Evolutionary conservation across 2,113 vertebrate genomes (phyloP), one percentile per base, ranked within the genome.

Genomic region (Chionodraco myersi): DNA sequence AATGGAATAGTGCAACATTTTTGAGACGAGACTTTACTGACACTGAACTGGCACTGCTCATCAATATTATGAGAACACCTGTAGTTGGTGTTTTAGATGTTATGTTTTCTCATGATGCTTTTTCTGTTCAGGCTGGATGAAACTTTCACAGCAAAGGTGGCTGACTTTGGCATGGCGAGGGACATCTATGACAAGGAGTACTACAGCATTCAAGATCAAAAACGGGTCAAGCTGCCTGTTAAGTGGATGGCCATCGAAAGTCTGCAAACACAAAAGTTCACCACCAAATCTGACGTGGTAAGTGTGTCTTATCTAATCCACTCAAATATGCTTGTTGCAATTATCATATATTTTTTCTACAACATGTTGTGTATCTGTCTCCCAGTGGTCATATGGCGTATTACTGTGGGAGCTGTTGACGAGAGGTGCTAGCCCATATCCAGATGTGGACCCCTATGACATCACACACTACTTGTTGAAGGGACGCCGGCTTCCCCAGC

Each of bases 211-310:
- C 95, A 76, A 52, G 95, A 92, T 73, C 96, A 97, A 63, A 95
- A 90, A 65, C 96, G 95, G 0, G 95, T 95, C 44, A 97, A 97
- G 87, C 93, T 99, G 3, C 98, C 98, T 0, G 97, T 99, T 77
- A 99, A 99, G 77, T 99, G 98, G 98, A 99, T 99, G 98, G 97
- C 98, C 0, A 94, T 99, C 15, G 98, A 99, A 91, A 99, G 98
- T 83, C 94, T 99, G 60, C 97, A 98, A 93, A 98, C 96, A 6
- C 97, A 99, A 83, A 98, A 97, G 88, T 99, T 99, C 90, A 99
- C 98, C 11, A 97, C 93, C 56, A 99, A 99, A 85, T 99, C 97
- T 0, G 98, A 99, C 0, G 98, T 99, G 94, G 98, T 99, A 85
- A 95, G 96, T 87, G 9, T 3, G 51, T 16, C 13, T 69, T 1